phyloP scores from a whole-genome alignment of 2,797 vertebrate genomes.

The Tenualosa thibaudeaui region DNA sequence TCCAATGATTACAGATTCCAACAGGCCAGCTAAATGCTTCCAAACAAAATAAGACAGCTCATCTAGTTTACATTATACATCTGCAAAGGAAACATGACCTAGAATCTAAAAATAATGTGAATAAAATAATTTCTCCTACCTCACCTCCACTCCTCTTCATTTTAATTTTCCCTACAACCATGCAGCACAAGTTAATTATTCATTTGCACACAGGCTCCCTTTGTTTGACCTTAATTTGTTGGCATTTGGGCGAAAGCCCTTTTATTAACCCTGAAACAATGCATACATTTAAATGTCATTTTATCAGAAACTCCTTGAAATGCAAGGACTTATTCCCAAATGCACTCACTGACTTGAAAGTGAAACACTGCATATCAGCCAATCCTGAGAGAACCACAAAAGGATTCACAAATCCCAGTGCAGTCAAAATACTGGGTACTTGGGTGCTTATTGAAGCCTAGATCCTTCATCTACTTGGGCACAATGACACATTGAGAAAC shows the following conservation, averaged over 20 bases:
- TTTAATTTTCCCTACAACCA: no score
- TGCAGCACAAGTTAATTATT: no score
- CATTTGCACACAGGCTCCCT: not conserved
- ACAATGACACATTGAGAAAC: no score
- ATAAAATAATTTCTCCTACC: no score
- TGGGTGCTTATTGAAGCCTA: no score
- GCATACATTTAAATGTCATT: no score
- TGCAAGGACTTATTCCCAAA: not conserved
- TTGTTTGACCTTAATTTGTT: not conserved
- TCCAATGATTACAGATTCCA: not conserved
- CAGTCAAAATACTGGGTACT: not conserved
- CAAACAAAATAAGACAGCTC: not conserved
- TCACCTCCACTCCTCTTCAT: no score
- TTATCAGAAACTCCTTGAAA: not conserved
- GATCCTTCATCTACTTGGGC: no score
- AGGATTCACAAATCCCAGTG: not conserved
- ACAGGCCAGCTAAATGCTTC: not conserved
- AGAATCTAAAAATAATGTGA: no score
- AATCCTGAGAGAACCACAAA: not conserved
- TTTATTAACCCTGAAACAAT: slow-evolving; percentile 5
- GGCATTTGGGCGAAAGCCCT: not conserved
- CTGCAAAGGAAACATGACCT: not conserved
- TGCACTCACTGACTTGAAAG: not conserved
- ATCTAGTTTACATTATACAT: not conserved
- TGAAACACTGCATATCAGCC: not conserved